phyloP scores from a whole-genome alignment of 2,888 invertebrate species.

The Aleiodes testaceus region DNA sequence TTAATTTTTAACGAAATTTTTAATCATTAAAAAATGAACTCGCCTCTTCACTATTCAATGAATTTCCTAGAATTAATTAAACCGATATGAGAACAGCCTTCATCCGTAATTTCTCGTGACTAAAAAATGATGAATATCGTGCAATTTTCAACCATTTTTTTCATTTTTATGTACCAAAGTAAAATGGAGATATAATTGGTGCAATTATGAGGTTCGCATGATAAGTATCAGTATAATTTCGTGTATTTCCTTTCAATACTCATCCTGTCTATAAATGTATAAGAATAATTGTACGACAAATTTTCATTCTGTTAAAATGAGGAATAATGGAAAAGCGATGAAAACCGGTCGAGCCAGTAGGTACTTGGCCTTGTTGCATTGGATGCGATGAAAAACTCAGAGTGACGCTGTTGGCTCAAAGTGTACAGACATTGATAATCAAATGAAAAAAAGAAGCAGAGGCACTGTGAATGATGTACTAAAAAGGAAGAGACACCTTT shows the following conservation, averaged over 20 bases:
- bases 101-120: no score
- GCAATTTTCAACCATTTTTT: not conserved
- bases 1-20: no score
- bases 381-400: constrained; percentile 30
- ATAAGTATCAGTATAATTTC: constrained; percentile 10
- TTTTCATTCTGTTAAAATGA: constrained; percentile 6
- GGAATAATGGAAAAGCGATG: constrained; percentile 21
- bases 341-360: constrained; percentile 38
- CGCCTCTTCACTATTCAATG: not conserved
- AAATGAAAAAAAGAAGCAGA: not conserved
- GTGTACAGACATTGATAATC: constrained; percentile 5
- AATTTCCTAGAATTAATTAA: not conserved
- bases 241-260: constrained; percentile 7
- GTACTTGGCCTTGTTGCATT: constrained; percentile 36
- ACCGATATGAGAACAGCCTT: not conserved
- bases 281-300: constrained; percentile 11
- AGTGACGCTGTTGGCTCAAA: constrained; percentile 16
- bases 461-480: not conserved
- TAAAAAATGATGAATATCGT: no score
- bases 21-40: not conserved
- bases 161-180: not conserved
- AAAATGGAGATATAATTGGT: constrained; percentile 3
- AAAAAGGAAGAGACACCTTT: not conserved
- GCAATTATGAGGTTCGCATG: constrained; percentile 24
- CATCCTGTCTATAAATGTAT: no score